Evolutionary conservation across 1,140 invertebrate genomes (phyloP).

Genomic region (Neotoxoptera formosana): DNA sequence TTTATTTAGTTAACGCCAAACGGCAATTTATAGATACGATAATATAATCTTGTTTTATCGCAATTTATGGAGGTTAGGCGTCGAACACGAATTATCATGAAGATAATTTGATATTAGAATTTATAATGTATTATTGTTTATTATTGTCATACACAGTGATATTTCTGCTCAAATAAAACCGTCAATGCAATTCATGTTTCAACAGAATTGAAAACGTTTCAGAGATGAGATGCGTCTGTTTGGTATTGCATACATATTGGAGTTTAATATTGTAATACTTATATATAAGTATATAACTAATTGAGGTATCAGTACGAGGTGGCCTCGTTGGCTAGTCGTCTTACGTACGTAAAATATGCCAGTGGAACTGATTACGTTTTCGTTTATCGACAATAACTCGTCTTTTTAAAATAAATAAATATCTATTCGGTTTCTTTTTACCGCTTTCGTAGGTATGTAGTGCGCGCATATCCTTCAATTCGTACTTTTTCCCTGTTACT

Average conservation of each 20-base stretch:
- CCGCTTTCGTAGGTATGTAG: not conserved
- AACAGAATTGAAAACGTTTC: not conserved
- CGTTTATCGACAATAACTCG: not conserved
- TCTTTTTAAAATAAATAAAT: slow-evolving; percentile 9
- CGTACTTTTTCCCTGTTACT: not conserved
- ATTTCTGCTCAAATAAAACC: not conserved
- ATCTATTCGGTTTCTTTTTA: not conserved
- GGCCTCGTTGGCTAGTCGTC: not conserved
- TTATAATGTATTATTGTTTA: not conserved
- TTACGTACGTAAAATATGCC: not conserved
- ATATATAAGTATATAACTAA: no score
- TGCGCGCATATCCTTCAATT: not conserved
- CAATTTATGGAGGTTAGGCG: not conserved
- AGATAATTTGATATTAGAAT: not conserved
- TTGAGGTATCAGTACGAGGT: not conserved
- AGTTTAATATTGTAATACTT: no score
- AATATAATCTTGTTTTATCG: not conserved
- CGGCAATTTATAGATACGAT: no score
- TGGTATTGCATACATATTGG: not conserved
- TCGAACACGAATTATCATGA: not conserved
- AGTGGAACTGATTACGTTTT: not conserved
- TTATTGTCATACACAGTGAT: not conserved
- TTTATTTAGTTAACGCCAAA: no score
- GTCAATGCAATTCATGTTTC: not conserved
- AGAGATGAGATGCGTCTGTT: not conserved